Evolutionary conservation across 1,140 invertebrate species (phyloP), one percentile per base, ranked within the genome.

Genomic region (Trinorchestia longiramus): DNA sequence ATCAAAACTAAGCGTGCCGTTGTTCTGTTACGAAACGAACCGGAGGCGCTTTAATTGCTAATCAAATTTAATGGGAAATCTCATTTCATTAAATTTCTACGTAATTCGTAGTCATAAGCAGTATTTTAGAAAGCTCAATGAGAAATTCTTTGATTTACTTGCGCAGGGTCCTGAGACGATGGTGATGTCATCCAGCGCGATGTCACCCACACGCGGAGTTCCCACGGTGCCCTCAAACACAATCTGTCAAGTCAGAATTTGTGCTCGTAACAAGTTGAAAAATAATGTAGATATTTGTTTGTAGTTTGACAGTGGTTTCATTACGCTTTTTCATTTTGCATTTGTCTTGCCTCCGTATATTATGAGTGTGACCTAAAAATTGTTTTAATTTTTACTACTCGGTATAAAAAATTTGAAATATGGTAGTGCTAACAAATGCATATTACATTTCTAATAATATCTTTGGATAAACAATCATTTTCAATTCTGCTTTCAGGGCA

Each of bases 141-240:
- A 77, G 28, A 77, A 77, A 36, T 77, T 77, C 62, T 77, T 77
- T 3, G 62, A 77, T 36, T 96, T 97, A 98, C 96, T 98, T 98
- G 98, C 98, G 97, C 98, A 98, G 96, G 98, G 97, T 95, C 98
- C 98, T 87, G 97, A 98, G 41, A 97, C 97, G 77, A 98, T 97
- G 11, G 98, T 98, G 43, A 98, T 97, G 96, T 98, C 98, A 97
- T 98, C 98, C 36, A 98, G 97, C 36, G 98, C 98, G 96, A 98
- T 98, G 96, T 98, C 98, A 42, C 98, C 98, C 97, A 98, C 97
- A 87, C 97, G 98, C 95, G 98, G 98, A 95, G 97, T 97, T 17
- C 98, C 98, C 11, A 98, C 97, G 94, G 97, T 97, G 4, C 98
- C 98, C 97, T 98, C 98, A 96, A 98, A 98, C 3, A 98, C 97